Base-by-base conservation (phyloP, 1,140 invertebrate genomes). In the Cydia strobilella region DNA sequence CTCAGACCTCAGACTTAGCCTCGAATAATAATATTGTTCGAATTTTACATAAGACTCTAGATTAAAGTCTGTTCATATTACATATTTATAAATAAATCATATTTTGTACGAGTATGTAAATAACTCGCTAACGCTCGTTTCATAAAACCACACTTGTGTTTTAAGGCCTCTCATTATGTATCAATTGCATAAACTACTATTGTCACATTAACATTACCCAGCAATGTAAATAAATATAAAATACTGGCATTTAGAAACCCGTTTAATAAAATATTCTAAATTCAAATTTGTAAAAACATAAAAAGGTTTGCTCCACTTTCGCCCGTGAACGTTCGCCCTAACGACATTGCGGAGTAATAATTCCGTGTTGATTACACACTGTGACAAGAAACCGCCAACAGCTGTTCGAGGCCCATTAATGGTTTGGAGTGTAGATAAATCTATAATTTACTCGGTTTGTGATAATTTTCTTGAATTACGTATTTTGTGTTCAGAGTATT, bases 361-460 rank as follows among this genome's bases (percentile, higher is more conserved):
- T 69, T 69, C 10, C 65, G n/a, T 18, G 65, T 69, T 69, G 27
- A 69, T 69, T 35, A 69, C 35, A 69, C 7, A 42, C 15, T 7
- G 27, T 18, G 27, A 69, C 27, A 69, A 69, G 65, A 39, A 69
- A 69, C 65, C 65, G 35, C 65, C 31, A 39, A 69, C 65, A 69
- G 65, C 15, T 69, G 63, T 66, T 65, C 25, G 31, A 15, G n/a
- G 18, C 7, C 12, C 27, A 69, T 69, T 69, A 69, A 69, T 42
- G 65, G 65, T 42, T 4, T 31, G 13, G 9, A 66, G 20, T 65
- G 25, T 20, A 66, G 27, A 69, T 69, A 1, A 23, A 69, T 69
- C 65, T 35, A 18, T 69, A 69, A 69, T 69, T 69, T 69, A 18
- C 65, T n/a, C 65, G 65, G 65, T 69, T 69, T 18, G 9, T 42